A percentile compares a stretch with the other conserved stretches of the same genome.
Conservation (phyloP, 2,888 invertebrate genomes). For the Euzetes globulus region DNA sequence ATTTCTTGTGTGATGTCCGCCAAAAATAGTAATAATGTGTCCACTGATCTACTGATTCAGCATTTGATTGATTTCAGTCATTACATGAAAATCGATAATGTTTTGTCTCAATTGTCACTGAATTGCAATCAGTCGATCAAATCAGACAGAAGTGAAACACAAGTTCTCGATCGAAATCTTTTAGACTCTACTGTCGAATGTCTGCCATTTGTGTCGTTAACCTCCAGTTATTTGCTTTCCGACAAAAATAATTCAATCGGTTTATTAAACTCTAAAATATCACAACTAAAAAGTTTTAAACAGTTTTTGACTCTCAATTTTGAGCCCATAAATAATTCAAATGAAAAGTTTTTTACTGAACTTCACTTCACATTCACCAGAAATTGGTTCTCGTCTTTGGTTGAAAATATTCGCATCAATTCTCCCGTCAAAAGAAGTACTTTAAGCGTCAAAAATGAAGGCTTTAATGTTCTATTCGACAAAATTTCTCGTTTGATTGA, state of each 20-base stretch:
- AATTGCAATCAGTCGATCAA: background rate
- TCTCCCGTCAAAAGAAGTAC: background rate
- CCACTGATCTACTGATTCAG: background rate
- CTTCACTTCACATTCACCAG: background rate
- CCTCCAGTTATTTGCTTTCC: slow-evolving; percentile 6
- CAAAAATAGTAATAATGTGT: background rate
- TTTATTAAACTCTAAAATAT: background rate
- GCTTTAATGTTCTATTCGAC: background rate
- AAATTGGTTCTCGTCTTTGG: slow-evolving; percentile 6
- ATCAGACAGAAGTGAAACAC: background rate
- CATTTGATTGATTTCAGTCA: slow-evolving; percentile 19
- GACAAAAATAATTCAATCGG: slow-evolving; percentile 11
- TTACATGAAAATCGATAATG: background rate
- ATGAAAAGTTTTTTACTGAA: background rate
- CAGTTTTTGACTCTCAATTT: slow-evolving; percentile 22
- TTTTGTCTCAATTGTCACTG: background rate
- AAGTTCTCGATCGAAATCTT: background rate
- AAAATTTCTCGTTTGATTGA: background rate
- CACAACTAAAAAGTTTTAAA: background rate
- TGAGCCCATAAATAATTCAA: background rate
- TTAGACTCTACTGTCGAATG: background rate
- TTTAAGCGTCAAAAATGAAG: background rate
- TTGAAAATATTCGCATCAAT: background rate
- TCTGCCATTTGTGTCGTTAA: background rate
- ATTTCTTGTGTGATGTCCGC: background rate